Percentiles rank a stretch among this genome's conserved stretches.
Conservation (phyloP, 2,113 vertebrate species). For the Candoia aspera region DNA sequence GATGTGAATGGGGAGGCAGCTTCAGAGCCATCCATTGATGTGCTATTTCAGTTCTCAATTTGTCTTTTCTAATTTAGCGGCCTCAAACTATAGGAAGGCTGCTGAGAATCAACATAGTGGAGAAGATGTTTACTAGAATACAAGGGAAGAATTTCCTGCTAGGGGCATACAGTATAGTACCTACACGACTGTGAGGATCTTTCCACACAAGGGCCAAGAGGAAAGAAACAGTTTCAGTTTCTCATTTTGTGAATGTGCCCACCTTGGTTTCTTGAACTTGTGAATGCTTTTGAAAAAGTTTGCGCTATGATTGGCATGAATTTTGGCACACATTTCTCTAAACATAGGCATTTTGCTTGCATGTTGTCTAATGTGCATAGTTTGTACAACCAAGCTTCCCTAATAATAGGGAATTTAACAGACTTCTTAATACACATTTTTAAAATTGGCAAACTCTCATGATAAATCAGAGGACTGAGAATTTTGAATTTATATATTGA, state of each 20-base stretch:
- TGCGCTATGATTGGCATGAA: not conserved
- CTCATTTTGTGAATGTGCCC: not conserved
- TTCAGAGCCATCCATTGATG: not conserved
- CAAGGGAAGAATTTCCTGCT: not conserved
- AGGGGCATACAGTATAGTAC: not conserved
- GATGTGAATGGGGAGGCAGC: not conserved
- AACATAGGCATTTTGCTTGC: not conserved
- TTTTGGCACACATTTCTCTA: not conserved
- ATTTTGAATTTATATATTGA: no score
- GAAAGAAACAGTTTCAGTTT: no score
- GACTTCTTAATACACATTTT: no score
- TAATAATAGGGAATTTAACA: no score
- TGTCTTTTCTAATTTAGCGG: not conserved
- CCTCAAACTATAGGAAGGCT: not conserved
- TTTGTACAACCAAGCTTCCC: no score
- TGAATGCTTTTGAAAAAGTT: not conserved
- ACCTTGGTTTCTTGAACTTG: not conserved
- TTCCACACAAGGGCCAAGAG: not conserved
- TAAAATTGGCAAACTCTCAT: no score
- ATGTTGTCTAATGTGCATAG: no score
- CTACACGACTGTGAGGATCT: not conserved
- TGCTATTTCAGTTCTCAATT: not conserved
- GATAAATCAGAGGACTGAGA: no score
- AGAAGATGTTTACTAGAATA: not conserved
- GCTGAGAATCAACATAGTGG: not conserved